Conservation (phyloP, 2,888 invertebrate genomes). For the Lymantria monacha region DNA sequence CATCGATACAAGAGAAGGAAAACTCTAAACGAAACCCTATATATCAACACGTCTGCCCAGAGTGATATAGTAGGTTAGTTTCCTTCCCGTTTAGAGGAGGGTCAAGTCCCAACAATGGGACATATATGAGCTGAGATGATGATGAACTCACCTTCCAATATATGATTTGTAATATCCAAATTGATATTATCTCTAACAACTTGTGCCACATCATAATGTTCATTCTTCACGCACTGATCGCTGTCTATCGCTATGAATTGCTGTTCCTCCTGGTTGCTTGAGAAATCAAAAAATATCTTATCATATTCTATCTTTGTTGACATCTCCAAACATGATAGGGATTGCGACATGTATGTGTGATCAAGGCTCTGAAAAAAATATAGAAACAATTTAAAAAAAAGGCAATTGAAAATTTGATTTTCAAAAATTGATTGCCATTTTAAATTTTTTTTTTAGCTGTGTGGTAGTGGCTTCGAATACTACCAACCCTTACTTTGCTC, state of each 20-base stretch:
- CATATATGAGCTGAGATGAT: too few species aligned
- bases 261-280: slow-evolving; percentile 41
- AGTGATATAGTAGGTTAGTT: too few species aligned
- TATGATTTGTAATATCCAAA: slow-evolving; percentile 56
- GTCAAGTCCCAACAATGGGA: too few species aligned
- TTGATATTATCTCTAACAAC: slow-evolving; percentile 50
- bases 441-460: too few species aligned
- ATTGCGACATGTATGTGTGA: slow-evolving; percentile 70
- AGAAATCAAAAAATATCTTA: slow-evolving; percentile 63
- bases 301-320: slow-evolving; percentile 59
- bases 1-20: too few species aligned
- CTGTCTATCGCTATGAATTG: slow-evolving; percentile 45
- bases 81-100: too few species aligned
- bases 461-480: too few species aligned
- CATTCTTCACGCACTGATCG: slow-evolving; percentile 48
- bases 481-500: too few species aligned
- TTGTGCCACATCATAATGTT: slow-evolving; percentile 54
- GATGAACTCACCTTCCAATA: slow-evolving; percentile 51
- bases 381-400: too few species aligned
- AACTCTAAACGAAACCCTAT: too few species aligned
- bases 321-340: slow-evolving; percentile 54
- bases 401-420: neutral
- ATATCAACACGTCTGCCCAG: too few species aligned
- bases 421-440: neutral
- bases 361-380: slow-evolving; percentile 51